Percentiles rank a stretch among this genome's conserved stretches.
Evolutionary conservation across 2,113 vertebrate genomes (phyloP).

Genomic region (Seriola quinqueradiata): DNA sequence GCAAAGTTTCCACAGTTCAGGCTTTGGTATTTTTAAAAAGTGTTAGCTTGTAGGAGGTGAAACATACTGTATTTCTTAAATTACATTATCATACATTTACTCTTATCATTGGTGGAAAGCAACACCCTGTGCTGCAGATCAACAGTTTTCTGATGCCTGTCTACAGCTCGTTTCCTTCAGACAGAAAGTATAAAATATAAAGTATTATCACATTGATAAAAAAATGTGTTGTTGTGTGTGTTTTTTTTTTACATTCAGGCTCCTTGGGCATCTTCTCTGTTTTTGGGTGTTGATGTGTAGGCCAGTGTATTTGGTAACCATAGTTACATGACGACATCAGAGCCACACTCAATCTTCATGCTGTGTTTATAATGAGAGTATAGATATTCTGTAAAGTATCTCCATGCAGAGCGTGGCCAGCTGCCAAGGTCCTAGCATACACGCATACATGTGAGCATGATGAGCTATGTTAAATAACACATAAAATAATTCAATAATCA

Average conservation of each 20-base stretch:
- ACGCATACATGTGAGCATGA: slow-evolving; percentile 10
- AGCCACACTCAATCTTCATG: slow-evolving; percentile 13
- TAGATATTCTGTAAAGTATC: background rate
- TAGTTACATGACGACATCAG: slow-evolving; percentile 51
- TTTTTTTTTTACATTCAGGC: background rate
- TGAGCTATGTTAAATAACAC: slow-evolving; percentile 50
- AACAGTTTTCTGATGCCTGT: too few species aligned
- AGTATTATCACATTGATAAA: background rate
- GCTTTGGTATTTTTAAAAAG: background rate
- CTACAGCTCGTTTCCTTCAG: too few species aligned
- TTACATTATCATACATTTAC: background rate
- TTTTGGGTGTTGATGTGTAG: slow-evolving; percentile 29
- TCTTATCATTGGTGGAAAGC: background rate
- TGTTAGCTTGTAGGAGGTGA: background rate
- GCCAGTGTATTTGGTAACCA: slow-evolving; percentile 53
- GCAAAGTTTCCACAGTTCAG: background rate
- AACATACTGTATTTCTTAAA: slow-evolving; percentile 4
- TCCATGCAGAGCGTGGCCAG: background rate
- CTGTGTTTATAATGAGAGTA: slow-evolving; percentile 28
- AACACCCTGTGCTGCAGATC: background rate
- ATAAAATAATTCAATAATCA: slow-evolving; percentile 54
- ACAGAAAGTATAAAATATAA: too few species aligned
- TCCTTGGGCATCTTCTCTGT: slow-evolving; percentile 1
- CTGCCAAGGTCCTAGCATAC: background rate
- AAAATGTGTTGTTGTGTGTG: too few species aligned